Base-by-base conservation (phyloP, 2,113 vertebrate genomes). In the Laticauda colubrina region DNA sequence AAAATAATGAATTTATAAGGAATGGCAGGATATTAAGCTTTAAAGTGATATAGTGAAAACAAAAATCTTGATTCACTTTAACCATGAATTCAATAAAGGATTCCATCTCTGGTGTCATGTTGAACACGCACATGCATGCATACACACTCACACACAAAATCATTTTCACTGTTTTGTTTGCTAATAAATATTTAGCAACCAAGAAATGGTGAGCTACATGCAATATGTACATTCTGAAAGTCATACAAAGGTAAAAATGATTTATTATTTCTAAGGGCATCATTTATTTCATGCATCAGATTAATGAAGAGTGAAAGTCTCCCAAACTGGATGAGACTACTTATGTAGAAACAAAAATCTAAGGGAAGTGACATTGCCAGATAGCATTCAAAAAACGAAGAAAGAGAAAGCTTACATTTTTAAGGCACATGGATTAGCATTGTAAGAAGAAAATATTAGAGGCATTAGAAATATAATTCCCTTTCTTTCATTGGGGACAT, bases 131-230 rank as follows among this genome's bases (percentile, higher is more conserved):
- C 75, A 81, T 81, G 7, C 75, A 81, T n/a, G 26, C 29, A 69
- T n/a, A 69, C 64, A 69, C 69, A 81, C 2, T 39, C 18, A 81
- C 7, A 81, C 69, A 81, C 59, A 93, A 94, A 93, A 91, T 91
- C 11, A 29, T 90, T 95, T 95, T 89, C 81, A 94, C 93, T 95
- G 86, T 91, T 55, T 94, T 95, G 94, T 54, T 88, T 85, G 93
- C 91, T 94, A 95, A 93, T 93, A 88, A 93, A 9, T 48, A 85
- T 57, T 45, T 39, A n/a, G 43, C n/a, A 21, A 61, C 26, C 15
- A 43, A 92, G 54, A 92, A 95, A 90, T 91, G 93, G 75, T 94
- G 92, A 87, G n/a, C 90, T 93, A 5, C 64, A 89, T 43, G 56
- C 87, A 94, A n/a, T 57, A 54, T 89, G 8, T 34, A 93, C 1